Percentiles rank a stretch among this genome's conserved stretches.
phyloP scores from a whole-genome alignment of 2,113 vertebrate genomes.

The Plecturocebus donacophilus region DNA sequence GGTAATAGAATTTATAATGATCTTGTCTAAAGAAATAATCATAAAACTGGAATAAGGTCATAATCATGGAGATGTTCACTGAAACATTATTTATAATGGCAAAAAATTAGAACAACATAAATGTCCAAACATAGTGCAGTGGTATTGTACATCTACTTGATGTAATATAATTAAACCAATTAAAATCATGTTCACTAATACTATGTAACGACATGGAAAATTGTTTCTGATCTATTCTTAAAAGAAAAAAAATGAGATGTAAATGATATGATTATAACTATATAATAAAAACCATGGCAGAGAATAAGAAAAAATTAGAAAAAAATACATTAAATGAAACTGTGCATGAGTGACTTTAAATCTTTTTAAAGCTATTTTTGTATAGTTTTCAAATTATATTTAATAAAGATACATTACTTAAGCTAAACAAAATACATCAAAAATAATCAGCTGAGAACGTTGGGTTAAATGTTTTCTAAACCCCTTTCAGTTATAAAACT shows the following conservation, averaged over 20 bases:
- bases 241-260: conserved; percentile 75
- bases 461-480: conserved; percentile 53
- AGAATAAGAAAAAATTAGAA: conserved; percentile 56
- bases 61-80: conserved; percentile 42
- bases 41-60: conserved; percentile 12
- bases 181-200: conserved; percentile 71
- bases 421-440: conserved; percentile 73
- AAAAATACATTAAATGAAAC: conserved; percentile 68
- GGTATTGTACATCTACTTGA: conserved; percentile 63
- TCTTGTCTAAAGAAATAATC: conserved; percentile 32
- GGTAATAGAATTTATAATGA: background rate
- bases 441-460: conserved; percentile 55
- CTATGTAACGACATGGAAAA: conserved; percentile 71
- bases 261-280: conserved; percentile 74
- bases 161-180: conserved; percentile 66
- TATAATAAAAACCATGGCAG: conserved; percentile 70
- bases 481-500: conserved; percentile 26
- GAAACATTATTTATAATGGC: conserved; percentile 59
- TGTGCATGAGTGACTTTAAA: conserved; percentile 70
- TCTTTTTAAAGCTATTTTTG: conserved; percentile 70
- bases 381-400: conserved; percentile 68
- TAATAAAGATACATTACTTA: conserved; percentile 71
- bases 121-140: conserved; percentile 64
- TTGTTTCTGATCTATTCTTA: conserved; percentile 75
- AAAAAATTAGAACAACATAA: conserved; percentile 59